Percentiles rank a stretch among this genome's conserved stretches.
These are phyloP conservation scores for Yponomeuta sedellus DNA, from an alignment of 2,888 invertebrate species.

Conservation along the genomic window DNA sequence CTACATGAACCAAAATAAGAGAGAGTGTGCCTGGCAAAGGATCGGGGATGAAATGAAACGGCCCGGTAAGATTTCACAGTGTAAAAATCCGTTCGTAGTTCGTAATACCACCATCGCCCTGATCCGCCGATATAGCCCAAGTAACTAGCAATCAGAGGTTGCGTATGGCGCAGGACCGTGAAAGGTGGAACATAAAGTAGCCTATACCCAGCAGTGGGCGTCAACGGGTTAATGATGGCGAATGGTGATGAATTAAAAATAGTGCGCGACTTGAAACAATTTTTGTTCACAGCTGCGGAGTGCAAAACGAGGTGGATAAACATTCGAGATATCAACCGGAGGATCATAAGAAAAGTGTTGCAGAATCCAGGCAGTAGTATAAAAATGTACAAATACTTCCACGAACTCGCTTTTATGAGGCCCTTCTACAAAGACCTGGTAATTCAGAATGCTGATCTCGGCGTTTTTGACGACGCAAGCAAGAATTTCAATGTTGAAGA, in stretches of 20 bases:
- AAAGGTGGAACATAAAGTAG: too few relatives aligned
- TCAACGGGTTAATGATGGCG: background rate
- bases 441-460: slow-evolving; percentile 19
- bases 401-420: slow-evolving; percentile 51
- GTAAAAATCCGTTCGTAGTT: background rate
- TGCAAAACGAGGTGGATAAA: slow-evolving; percentile 68
- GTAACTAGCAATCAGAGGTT: too few relatives aligned
- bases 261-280: slow-evolving; percentile 14
- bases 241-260: background rate
- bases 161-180: too few relatives aligned
- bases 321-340: slow-evolving; percentile 61
- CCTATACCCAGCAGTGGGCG: too few relatives aligned
- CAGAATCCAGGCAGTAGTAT: slow-evolving; percentile 25
- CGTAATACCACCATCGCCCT: background rate
- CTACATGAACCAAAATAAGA: slow-evolving; percentile 62
- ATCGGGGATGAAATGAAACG: slow-evolving; percentile 60
- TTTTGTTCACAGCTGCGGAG: slow-evolving; percentile 47
- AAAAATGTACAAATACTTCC: slow-evolving; percentile 57
- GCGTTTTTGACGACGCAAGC: slow-evolving; percentile 27
- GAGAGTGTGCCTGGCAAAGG: slow-evolving; percentile 67
- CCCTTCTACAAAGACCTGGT: slow-evolving; percentile 50
- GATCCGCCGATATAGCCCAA: background rate
- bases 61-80: slow-evolving; percentile 43
- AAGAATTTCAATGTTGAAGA: slow-evolving; percentile 38
- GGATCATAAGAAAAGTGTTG: slow-evolving; percentile 40